Evolutionary conservation across 2,113 vertebrate species (phyloP), one percentile per base, ranked within the genome.

Genomic region (Nipponia nippon): DNA sequence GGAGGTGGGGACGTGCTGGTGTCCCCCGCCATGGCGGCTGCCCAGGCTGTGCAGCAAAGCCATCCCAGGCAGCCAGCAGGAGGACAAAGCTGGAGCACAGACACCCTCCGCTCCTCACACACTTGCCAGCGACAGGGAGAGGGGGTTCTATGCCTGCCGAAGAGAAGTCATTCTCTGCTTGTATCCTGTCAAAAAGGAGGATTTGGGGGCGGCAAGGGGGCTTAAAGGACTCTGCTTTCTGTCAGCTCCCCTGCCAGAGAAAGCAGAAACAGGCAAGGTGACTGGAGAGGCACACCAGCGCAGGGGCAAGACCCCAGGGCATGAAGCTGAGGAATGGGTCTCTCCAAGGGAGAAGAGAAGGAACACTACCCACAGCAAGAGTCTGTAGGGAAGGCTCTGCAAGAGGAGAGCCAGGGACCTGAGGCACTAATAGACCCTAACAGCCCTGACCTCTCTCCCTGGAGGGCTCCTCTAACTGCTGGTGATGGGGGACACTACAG

Each of bases 31-130:
- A 11, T 18, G 25, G 30, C 9, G 12, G 22, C 23, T 14, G 0
- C 62, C 22, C 36, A 47, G 17, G 36, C 19, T 58, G 16, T 4
- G 3, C 36, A 66, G 46, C 36, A 44, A 38, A 79, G 38, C 29
- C 6, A 2, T 61, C 6, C 19, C 0, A 2, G 13, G 61, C 1
- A 2, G 30, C 38, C 15, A 11, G 34, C 0, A 0, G 21, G 21
- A 81, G 32, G 16, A 38, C 7, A 19, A 46, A 11, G 2, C 15
- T 8, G 5, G 26, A 79, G 17, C 11, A 58, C 6, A 5, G 44
- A 19, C 23, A 46, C 34, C 13, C 10, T 55, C 9, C 1, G 0
- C 44, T 81, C 53, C 16, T 62, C 47, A 42, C 3, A 2, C 0
- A 0, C 0, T 2, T 25, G 38, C 32, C 36, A 47, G 42, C 30